Base-by-base conservation (phyloP, 2,113 vertebrate genomes). In the Albula glossodonta region DNA sequence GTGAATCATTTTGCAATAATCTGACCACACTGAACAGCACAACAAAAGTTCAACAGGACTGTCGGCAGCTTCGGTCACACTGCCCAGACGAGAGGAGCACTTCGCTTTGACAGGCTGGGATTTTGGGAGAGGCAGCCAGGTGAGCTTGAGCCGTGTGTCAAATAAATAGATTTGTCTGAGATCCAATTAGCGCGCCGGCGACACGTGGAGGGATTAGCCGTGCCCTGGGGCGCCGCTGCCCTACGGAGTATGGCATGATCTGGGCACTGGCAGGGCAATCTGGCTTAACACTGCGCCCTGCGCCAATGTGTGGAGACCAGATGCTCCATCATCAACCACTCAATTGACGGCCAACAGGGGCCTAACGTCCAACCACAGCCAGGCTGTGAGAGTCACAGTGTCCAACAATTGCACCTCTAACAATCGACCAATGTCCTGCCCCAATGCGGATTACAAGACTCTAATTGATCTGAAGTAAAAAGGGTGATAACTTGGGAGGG, bases 141-240 rank as follows among this genome's bases (percentile, higher is more conserved):
- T 93, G 91, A 87, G 90, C 17, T 79, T 79, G 84, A 88, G 88
- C 80, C 82, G 2, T 17, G 85, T 87, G 90, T 92, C 90, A 91
- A 90, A 93, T 92, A 92, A 92, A 92, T 87, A 88, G 91, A 93
- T 93, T 93, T 90, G 87, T 90, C 85, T 87, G 84, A 2, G 88
- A 85, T 89, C 87, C 90, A 88, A 90, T 93, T 93, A 92, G 89
- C 80, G 2, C 87, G 90, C 81, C 87, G 89, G 88, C 85, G 89
- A 89, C 88, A 88, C 84, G 79, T 85, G 81, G 88, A 86, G 89
- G 88, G 91, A 92, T 91, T 90, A 93, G 89, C 86, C 81, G n/a
- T 50, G 3, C 84, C 88, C 86, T 66, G 6, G 83, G 90, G 91
- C 91, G 87, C 49, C 7, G 3, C 31, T 85, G 88, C 91, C 91